Conservation (phyloP, 92 coral and sea anemone species). For the Chrysogorgia sp. region DNA sequence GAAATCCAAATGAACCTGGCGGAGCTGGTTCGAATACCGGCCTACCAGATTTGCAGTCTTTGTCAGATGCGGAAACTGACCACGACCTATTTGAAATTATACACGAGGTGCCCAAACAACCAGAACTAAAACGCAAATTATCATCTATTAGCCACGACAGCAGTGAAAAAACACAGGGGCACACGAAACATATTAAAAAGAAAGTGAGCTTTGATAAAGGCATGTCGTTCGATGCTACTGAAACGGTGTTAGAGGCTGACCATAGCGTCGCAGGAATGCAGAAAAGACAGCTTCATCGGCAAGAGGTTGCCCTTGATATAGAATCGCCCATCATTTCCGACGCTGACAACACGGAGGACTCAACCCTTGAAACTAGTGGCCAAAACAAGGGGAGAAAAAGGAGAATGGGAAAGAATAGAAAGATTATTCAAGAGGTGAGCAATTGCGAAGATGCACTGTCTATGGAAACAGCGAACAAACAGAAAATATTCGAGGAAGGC, state of each 20-base stretch:
- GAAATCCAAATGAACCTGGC: slow-evolving; percentile 21
- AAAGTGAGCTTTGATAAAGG: slow-evolving; percentile 39
- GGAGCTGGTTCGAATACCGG: background rate
- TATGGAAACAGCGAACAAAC: background rate
- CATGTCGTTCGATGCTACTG: slow-evolving; percentile 3
- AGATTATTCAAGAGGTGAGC: background rate
- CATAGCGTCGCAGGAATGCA: background rate
- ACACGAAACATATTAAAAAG: slow-evolving; percentile 11
- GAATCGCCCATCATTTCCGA: slow-evolving; percentile 27
- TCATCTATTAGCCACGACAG: background rate
- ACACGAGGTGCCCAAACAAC: background rate
- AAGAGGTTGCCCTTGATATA: slow-evolving; percentile 29
- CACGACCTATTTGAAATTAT: background rate
- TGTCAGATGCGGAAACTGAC: background rate
- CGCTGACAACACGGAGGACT: background rate
- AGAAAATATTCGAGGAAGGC: background rate
- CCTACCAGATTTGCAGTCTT: slow-evolving; percentile 8
- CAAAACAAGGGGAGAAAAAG: slow-evolving; percentile 24
- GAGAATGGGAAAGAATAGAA: slow-evolving; percentile 20
- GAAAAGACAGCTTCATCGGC: slow-evolving; percentile 34
- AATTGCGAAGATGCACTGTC: background rate
- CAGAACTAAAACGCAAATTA: background rate
- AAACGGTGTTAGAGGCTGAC: slow-evolving; percentile 16
- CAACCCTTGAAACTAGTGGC: background rate
- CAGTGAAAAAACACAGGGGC: background rate